These are phyloP conservation scores for Drosophila koepferae DNA, from an alignment of 2,888 invertebrate species.

Conservation along the genomic window DNA sequence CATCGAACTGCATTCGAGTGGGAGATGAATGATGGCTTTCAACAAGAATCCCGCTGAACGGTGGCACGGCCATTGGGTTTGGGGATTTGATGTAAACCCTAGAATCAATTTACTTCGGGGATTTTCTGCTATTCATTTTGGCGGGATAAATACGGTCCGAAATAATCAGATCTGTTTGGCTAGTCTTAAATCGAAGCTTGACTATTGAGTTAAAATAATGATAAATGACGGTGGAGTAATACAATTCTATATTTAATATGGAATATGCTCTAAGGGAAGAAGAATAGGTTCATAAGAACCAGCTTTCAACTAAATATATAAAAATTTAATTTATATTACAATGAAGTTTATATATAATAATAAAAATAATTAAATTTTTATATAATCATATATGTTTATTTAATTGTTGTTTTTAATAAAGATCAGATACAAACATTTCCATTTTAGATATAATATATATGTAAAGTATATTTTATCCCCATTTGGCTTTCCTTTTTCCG, in stretches of 20 bases:
- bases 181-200: not conserved
- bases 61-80: conserved; percentile 24
- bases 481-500: not conserved
- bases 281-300: too few species aligned
- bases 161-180: not conserved
- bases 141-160: not conserved
- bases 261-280: too few species aligned
- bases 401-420: not conserved
- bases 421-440: not conserved
- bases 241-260: too few species aligned
- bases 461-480: not conserved
- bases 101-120: not conserved
- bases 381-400: too few species aligned
- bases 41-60: conserved; percentile 44
- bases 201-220: too few species aligned
- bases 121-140: not conserved
- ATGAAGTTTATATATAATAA: not conserved
- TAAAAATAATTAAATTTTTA: not conserved
- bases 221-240: too few species aligned
- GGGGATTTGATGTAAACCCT: conserved; percentile 10
- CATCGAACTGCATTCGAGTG: conserved; percentile 52
- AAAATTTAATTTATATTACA: too few species aligned
- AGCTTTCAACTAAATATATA: too few species aligned
- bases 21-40: conserved; percentile 61
- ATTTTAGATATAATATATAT: not conserved